Base-by-base conservation (phyloP, 92 coral and sea anemone species). In the Porites lobata region DNA sequence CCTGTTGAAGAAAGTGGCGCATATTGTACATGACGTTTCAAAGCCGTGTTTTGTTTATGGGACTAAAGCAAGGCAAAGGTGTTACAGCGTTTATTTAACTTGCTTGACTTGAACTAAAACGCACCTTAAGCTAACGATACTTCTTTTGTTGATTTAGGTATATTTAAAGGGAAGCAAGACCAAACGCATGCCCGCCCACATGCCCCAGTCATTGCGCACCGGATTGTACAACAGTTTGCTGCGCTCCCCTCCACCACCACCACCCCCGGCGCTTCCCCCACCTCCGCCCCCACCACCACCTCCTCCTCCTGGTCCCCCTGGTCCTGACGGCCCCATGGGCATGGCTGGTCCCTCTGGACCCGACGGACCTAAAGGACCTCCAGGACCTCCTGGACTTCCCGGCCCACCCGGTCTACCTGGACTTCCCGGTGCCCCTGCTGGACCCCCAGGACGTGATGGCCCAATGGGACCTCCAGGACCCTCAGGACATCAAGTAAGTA, bases 391-490 rank as follows among this genome's bases (percentile, higher is more conserved):
- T 69, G 99, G 99, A 89, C 98, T 96, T 50, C 78, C 96, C 52
- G 99, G 99, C 69, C 97, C 98, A 83, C 92, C 97, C 62, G 99
- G 99, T 79, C 88, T 96, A 10, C 94, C 99, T 77, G 99, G 99
- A 81, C 98, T 95, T 66, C 96, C 99, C 62, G 99, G 99, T 76
- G 98, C 99, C 50, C 98, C 98, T 62, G 97, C 99, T 59, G 99
- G 99, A 90, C 94, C 98, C 65, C 82, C 90, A 50, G 99, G 99
- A 92, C 98, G 97, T 93, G 98, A 96, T 74, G 99, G 99, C 73
- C 99, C 99, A 76, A 96, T 96, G 95, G 99, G 99, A 80, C 99
- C 99, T 29, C 99, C 99, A 62, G 99, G 99, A 90, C 96, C 98
- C 52, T 76, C 95, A 72, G 99, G 99, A 69, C 96, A 95, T 92